Conservation (phyloP, 2,113 vertebrate genomes). For the Gulo gulo region DNA sequence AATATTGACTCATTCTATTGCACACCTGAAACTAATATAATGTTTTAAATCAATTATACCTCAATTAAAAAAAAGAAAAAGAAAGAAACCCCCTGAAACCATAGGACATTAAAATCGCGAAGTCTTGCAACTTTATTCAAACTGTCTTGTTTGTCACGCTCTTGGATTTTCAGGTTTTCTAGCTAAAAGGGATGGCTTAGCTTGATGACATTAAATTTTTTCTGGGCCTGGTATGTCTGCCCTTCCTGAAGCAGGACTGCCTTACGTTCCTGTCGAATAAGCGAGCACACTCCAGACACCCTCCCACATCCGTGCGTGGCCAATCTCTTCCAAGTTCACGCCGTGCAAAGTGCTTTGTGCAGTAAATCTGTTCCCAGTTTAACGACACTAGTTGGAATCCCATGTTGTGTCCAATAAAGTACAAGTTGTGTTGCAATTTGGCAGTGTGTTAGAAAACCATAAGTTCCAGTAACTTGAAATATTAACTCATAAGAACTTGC, state of each 20-base stretch:
- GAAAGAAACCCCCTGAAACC: neutral
- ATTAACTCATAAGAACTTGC: neutral
- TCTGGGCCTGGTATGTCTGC: neutral
- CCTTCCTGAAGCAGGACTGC: neutral
- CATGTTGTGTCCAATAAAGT: neutral
- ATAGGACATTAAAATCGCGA: neutral
- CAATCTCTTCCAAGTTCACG: neutral
- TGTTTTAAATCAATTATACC: neutral
- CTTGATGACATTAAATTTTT: neutral
- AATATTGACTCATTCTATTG: neutral
- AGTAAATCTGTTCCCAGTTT: neutral
- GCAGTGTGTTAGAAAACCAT: neutral
- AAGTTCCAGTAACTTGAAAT: neutral
- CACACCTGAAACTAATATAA: neutral
- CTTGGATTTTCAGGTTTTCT: neutral
- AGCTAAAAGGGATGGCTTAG: neutral
- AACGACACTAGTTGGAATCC: neutral
- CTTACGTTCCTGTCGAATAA: neutral
- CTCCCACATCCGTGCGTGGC: neutral
- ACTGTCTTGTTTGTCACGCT: neutral
- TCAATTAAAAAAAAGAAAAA: neutral
- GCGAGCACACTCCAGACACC: too few species aligned
- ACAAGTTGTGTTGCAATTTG: neutral
- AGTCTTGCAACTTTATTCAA: neutral
- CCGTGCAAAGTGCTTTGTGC: neutral